Evolutionary conservation across 2,888 invertebrate genomes (phyloP), one percentile per base, ranked within the genome.

Genomic region (Holacanthella duospinosa): DNA sequence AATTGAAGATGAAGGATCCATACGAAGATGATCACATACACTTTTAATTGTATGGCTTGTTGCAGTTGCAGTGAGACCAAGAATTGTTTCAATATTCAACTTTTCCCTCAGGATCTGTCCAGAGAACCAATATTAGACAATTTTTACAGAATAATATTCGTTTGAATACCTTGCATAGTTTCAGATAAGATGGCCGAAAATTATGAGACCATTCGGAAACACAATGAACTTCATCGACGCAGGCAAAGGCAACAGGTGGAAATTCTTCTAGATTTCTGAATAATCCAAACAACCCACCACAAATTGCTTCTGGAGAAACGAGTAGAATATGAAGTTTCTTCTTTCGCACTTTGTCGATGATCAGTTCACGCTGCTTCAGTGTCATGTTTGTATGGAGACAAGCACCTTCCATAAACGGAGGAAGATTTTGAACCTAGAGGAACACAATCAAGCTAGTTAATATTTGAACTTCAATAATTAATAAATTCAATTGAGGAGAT

Each of bases 161-260:
- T n/a, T n/a, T n/a, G n/a, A n/a, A n/a, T 61, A 72, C 70, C 65
- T 72, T 71, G 64, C 66, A 69, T 0, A 72, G 61, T 57, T 70
- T 69, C 27, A 92, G 78, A 76, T 91, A 92, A 65, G 89, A 89
- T 21, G 94, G 93, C 62, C 96, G 83, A 76, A 99, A 99, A 79
- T 99, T 97, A 78, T 99, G 95, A 61, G 97, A 97, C 96, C 96
- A 99, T 77, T 96, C 95, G 0, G 95, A 95, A 43, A 96, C 92
- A 78, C 97, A 99, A 78, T 99, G 97, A 12, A 91, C 90, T 79
- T 99, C 97, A 79, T 99, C 99, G 70, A 99, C 92, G 73, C 95
- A 96, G 28, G 89, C 95, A 79, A 96, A 96, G 1, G 93, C 89
- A 71, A 96, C 89, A 6, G 89, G 89, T 6, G 95, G 94, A 29